Evolutionary conservation across 2,888 invertebrate genomes (phyloP).

Genomic region (Erebia palarica): DNA sequence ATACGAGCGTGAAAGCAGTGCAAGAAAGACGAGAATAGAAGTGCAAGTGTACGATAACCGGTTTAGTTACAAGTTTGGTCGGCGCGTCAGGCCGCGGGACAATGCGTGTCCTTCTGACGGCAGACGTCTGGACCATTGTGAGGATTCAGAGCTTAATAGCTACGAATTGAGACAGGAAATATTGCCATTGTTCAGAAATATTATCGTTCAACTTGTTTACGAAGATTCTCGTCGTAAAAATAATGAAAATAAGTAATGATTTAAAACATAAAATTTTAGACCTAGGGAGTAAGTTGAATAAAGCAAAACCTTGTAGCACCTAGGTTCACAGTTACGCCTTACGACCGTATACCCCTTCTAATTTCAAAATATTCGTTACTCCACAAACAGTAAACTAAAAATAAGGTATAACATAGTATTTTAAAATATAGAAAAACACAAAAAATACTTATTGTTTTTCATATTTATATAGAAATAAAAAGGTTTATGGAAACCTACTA

Average conservation of each 20-base stretch:
- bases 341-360: background rate
- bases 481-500: background rate
- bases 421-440: background rate
- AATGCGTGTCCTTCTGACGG: slow-evolving; percentile 63
- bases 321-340: background rate
- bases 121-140: slow-evolving; percentile 63
- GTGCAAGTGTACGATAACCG: slow-evolving; percentile 69
- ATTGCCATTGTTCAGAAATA: background rate
- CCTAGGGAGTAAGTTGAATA: too few relatives aligned
- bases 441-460: background rate
- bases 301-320: background rate
- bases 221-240: background rate
- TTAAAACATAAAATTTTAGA: too few relatives aligned
- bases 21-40: slow-evolving; percentile 56
- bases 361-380: background rate
- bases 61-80: slow-evolving; percentile 54
- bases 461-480: background rate
- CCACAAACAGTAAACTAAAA: background rate
- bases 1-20: slow-evolving; percentile 52
- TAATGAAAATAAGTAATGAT: too few relatives aligned
- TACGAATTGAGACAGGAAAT: background rate
- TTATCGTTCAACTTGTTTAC: background rate
- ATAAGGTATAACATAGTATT: background rate
- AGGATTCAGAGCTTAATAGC: slow-evolving; percentile 33
- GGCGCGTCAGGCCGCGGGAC: slow-evolving; percentile 46